Conservation (phyloP, 2,113 vertebrate genomes). For the Larimichthys polyactis region DNA sequence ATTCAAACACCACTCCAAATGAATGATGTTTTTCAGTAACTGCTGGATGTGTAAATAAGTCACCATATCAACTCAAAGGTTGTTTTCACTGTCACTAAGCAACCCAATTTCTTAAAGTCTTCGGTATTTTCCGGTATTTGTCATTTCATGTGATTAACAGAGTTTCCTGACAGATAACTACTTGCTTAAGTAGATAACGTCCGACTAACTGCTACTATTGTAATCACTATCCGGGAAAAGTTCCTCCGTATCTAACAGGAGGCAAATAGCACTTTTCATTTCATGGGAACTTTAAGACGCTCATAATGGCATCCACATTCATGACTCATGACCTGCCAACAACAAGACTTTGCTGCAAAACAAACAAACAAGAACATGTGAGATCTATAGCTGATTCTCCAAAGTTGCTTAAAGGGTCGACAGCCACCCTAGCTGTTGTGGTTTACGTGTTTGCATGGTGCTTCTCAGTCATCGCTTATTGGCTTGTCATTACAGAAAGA, state of each 20-base stretch:
- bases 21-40: not conserved
- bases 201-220: no score
- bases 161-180: no score
- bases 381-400: not conserved
- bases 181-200: no score
- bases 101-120: not conserved
- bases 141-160: no score
- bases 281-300: not conserved
- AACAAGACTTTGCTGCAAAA: no score
- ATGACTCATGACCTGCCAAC: not conserved
- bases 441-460: slow-evolving; percentile 6
- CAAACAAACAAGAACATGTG: not conserved
- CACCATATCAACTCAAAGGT: not conserved
- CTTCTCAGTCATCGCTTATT: not conserved
- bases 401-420: not conserved
- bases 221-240: no score
- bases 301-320: not conserved
- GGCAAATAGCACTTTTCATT: no score
- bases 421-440: not conserved
- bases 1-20: not conserved
- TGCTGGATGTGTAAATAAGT: not conserved
- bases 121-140: no score
- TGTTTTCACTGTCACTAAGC: not conserved
- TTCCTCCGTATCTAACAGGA: no score
- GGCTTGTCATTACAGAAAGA: not conserved